A percentile compares a stretch with the other conserved stretches of the same genome.
Conservation (phyloP, 2,113 vertebrate genomes). For the Prinia subflava region DNA sequence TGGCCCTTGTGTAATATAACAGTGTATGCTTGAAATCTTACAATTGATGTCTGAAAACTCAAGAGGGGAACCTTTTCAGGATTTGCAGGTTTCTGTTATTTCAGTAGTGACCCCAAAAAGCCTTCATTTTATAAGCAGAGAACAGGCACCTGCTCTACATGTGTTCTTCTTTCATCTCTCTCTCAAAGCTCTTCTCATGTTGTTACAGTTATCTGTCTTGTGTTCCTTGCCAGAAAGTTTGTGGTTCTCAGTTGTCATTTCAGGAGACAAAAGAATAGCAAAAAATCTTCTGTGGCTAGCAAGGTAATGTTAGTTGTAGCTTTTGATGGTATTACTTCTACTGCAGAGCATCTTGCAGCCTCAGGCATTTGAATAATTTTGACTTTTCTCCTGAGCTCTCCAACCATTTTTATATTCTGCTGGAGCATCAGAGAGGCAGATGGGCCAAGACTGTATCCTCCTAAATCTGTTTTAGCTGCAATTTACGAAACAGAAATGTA, state of each 20-base stretch:
- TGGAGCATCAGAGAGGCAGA: neutral
- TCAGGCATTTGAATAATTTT: neutral
- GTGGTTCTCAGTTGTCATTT: neutral
- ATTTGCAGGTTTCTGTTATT: neutral
- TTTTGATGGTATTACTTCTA: neutral
- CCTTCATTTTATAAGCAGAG: neutral
- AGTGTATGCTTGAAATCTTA: neutral
- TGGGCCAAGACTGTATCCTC: neutral
- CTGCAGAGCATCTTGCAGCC: neutral
- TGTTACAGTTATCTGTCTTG: neutral
- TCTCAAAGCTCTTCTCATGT: neutral
- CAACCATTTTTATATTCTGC: neutral
- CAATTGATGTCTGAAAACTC: neutral
- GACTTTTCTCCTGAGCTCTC: neutral
- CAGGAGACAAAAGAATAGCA: neutral
- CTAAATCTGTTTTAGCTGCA: neutral
- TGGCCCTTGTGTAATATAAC: neutral
- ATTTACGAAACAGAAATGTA: neutral
- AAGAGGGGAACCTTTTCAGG: neutral
- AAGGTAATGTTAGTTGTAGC: neutral
- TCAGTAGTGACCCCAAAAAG: neutral
- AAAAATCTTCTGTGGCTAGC: neutral
- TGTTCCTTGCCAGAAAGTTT: neutral
- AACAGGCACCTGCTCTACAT: neutral
- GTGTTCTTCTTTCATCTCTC: slow-evolving; percentile 1